Conservation (phyloP, 2,797 vertebrate species). For the Nyctibius grandis region DNA sequence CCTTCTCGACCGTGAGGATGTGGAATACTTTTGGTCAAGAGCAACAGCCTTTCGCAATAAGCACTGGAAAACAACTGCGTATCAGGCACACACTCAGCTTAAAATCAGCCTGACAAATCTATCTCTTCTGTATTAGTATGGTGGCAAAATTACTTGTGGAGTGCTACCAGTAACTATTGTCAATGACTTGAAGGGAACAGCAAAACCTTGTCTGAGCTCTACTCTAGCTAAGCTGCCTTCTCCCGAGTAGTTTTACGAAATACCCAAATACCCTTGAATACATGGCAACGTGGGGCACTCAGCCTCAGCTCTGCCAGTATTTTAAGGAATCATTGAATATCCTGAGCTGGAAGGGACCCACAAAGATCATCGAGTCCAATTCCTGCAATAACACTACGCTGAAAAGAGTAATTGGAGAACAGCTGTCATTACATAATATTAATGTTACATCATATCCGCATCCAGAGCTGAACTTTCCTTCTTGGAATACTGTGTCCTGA, state of each 20-base stretch:
- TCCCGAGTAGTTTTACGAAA: not conserved
- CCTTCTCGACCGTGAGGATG: fast-evolving
- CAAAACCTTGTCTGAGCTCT: no score
- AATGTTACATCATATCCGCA: not conserved
- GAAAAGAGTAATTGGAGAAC: not conserved
- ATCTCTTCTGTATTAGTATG: fast-evolving
- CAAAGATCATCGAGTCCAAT: fast-evolving
- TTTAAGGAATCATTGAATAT: not conserved
- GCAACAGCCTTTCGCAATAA: not conserved
- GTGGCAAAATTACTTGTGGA: not conserved
- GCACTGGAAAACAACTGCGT: fast-evolving
- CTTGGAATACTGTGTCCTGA: fast-evolving
- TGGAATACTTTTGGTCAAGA: fast-evolving
- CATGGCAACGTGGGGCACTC: fast-evolving
- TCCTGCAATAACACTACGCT: fast-evolving
- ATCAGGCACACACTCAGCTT: fast-evolving
- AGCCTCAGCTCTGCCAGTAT: not conserved
- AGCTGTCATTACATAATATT: not conserved
- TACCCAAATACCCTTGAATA: not conserved
- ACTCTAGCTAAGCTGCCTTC: not conserved
- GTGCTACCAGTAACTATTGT: not conserved
- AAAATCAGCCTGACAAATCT: not conserved
- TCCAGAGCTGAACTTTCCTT: not conserved
- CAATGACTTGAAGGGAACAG: not conserved
- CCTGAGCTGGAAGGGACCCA: not conserved